Conservation (phyloP, 2,113 vertebrate species). For the Seriola dumerili region DNA sequence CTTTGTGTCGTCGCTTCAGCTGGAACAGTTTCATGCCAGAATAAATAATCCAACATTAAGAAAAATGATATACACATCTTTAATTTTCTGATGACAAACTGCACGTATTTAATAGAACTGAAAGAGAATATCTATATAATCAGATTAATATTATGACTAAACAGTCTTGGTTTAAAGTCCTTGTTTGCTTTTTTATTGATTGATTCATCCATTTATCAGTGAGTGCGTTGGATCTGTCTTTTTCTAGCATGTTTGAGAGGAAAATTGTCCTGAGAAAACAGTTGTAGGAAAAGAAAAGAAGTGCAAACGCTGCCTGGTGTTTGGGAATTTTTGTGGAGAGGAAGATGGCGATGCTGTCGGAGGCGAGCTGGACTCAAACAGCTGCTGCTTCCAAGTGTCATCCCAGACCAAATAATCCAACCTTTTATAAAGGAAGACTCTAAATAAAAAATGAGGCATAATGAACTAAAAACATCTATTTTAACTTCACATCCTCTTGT, state of each 20-base stretch:
- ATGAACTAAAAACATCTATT: not conserved
- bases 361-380: conserved; percentile 8
- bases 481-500: not conserved
- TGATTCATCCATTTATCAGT: not conserved
- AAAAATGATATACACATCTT: too few species aligned
- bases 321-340: not conserved
- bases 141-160: too few species aligned
- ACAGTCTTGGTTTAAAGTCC: too few species aligned
- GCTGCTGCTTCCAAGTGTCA: too few species aligned
- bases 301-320: not conserved
- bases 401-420: too few species aligned
- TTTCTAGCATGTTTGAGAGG: too few species aligned
- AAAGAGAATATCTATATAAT: too few species aligned
- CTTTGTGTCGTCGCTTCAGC: not conserved
- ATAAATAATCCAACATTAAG: not conserved
- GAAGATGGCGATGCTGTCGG: conserved; percentile 19
- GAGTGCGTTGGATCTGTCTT: not conserved
- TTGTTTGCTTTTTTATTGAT: not conserved
- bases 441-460: too few species aligned
- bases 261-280: too few species aligned
- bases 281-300: not conserved
- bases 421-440: too few species aligned
- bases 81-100: not conserved
- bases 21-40: not conserved
- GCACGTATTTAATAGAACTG: not conserved